Evolutionary conservation across 2,113 vertebrate genomes (phyloP).

Genomic region (Eublepharis macularius): DNA sequence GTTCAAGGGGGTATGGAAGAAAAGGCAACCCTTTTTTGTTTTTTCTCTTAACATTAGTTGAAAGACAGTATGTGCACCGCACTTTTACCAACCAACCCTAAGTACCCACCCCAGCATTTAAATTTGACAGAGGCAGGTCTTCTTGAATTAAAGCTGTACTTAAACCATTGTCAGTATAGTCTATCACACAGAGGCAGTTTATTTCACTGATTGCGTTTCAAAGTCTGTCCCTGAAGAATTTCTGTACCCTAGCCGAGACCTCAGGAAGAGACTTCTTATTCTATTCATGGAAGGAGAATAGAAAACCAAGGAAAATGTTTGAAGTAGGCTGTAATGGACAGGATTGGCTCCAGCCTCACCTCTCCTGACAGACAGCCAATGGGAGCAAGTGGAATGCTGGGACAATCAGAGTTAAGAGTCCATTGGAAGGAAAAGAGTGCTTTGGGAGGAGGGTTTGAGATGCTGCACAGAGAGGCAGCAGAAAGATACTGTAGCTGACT

Average conservation of each 20-base stretch:
- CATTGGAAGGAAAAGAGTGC: too few relatives aligned
- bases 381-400: too few relatives aligned
- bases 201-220: background rate
- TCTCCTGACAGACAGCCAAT: too few relatives aligned
- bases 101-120: background rate
- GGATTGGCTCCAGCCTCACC: too few relatives aligned
- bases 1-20: background rate
- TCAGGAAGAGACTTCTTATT: background rate
- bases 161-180: background rate
- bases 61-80: background rate
- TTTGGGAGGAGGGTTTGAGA: too few relatives aligned
- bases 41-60: background rate
- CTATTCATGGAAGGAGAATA: background rate
- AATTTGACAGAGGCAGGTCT: accelerated
- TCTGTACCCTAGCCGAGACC: background rate
- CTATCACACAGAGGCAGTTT: background rate
- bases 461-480: too few relatives aligned
- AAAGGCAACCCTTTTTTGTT: background rate
- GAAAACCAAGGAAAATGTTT: background rate
- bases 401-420: too few relatives aligned
- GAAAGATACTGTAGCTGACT: too few relatives aligned
- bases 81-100: accelerated
- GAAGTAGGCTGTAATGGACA: too few relatives aligned
- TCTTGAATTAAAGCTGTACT: background rate
- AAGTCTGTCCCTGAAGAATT: background rate